phyloP scores from a whole-genome alignment of 2,113 vertebrate species.

The Caracal caracal region DNA sequence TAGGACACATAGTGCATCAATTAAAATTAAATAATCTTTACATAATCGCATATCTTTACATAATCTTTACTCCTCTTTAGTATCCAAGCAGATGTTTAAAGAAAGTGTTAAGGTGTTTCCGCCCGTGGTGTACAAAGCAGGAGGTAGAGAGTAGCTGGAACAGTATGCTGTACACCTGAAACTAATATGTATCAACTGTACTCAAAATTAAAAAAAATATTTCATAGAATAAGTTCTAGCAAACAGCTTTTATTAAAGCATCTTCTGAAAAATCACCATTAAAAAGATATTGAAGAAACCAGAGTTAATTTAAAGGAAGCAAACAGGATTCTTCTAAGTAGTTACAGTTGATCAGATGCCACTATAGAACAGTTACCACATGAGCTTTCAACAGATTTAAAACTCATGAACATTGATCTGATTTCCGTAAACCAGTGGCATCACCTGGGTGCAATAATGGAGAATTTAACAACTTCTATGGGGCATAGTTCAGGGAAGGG shows the following conservation, averaged over 20 bases:
- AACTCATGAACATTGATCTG: background rate
- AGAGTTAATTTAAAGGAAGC: slow-evolving; percentile 50
- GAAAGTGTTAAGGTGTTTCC: background rate
- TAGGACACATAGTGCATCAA: background rate
- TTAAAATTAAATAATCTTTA: background rate
- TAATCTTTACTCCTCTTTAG: background rate
- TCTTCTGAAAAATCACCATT: background rate
- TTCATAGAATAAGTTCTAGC: background rate
- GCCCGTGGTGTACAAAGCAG: background rate
- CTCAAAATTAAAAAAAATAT: background rate
- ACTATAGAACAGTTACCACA: background rate
- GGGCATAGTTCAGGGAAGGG: background rate
- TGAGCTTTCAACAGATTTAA: background rate
- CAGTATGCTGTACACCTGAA: background rate
- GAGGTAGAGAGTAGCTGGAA: background rate
- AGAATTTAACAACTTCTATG: background rate
- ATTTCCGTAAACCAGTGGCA: background rate
- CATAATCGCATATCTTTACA: background rate
- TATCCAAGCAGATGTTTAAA: background rate
- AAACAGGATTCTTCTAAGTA: background rate
- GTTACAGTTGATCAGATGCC: background rate
- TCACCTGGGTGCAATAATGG: background rate
- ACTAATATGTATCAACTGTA: background rate
- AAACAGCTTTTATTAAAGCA: background rate
- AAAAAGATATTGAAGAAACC: slow-evolving; percentile 41